Evolutionary conservation across 2,113 vertebrate genomes (phyloP).

Genomic region (Prolemur simus): DNA sequence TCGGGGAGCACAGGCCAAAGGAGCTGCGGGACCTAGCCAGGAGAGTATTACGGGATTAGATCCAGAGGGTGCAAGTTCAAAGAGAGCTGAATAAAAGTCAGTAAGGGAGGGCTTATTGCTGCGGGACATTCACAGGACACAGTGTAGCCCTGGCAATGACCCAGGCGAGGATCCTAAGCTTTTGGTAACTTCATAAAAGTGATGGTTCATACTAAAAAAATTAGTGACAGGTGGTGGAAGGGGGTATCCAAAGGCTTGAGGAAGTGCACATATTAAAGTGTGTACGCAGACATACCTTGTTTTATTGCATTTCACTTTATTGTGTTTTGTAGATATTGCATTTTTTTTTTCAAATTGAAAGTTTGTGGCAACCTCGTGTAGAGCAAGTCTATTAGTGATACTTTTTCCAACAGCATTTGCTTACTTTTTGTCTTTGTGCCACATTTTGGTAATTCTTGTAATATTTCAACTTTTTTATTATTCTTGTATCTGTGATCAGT

Average conservation of each 20-base stretch:
- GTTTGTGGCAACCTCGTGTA: neutral
- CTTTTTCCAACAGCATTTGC: neutral
- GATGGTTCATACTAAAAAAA: neutral
- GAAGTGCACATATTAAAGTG: too few relatives aligned
- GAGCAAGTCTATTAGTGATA: neutral
- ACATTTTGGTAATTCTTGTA: neutral
- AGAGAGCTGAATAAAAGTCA: neutral
- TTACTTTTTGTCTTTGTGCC: neutral
- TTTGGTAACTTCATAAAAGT: neutral
- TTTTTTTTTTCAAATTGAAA: neutral
- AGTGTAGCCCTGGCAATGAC: too few relatives aligned
- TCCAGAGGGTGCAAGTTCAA: neutral
- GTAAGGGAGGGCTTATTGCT: neutral
- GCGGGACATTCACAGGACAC: neutral
- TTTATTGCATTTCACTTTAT: neutral
- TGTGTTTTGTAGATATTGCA: neutral
- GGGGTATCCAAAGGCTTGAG: neutral
- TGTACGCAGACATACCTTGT: neutral
- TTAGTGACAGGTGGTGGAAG: neutral
- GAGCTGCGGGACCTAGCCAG: too few relatives aligned
- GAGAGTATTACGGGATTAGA: neutral
- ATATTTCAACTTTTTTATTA: neutral
- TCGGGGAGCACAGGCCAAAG: neutral
- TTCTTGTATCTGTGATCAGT: neutral
- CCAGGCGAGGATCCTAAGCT: neutral